Conservation (phyloP, 2,888 invertebrate genomes). For the Pteria penguin region DNA sequence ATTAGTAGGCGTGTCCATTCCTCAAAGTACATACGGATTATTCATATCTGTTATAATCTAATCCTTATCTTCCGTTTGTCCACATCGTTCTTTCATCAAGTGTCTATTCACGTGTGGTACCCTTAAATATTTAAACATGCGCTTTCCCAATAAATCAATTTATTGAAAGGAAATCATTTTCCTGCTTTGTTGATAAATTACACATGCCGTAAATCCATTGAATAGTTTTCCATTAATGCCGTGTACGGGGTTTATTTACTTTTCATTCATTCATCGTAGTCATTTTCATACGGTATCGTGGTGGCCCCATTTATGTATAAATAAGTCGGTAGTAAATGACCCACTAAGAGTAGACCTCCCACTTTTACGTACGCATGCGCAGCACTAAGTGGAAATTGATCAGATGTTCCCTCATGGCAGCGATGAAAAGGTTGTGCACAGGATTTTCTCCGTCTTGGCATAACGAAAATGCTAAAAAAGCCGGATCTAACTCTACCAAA, state of each 20-base stretch:
- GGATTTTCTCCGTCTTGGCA: constrained; percentile 68
- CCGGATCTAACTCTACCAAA: constrained; percentile 63
- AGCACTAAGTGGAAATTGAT: constrained; percentile 51
- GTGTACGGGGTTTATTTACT: constrained; percentile 52
- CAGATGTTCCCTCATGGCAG: constrained; percentile 77
- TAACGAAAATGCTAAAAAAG: constrained; percentile 60
- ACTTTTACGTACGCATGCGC: constrained; percentile 69
- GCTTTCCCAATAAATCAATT: neutral
- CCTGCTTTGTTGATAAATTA: neutral
- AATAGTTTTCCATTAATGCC: constrained; percentile 32
- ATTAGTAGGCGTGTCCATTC: too few relatives aligned
- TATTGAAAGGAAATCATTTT: constrained; percentile 7
- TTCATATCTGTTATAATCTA: too few relatives aligned
- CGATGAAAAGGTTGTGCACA: constrained; percentile 74
- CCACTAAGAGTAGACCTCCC: constrained; percentile 68
- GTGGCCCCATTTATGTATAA: constrained; percentile 62
- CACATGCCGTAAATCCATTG: constrained; percentile 24
- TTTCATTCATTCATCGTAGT: constrained; percentile 63
- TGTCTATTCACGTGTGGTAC: too few relatives aligned
- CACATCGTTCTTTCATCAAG: too few relatives aligned
- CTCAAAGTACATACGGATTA: too few relatives aligned
- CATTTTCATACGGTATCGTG: constrained; percentile 65
- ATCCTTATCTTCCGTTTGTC: too few relatives aligned
- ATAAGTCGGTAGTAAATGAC: constrained; percentile 38
- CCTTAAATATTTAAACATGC: too few relatives aligned